phyloP scores from a whole-genome alignment of 2,888 invertebrate species.

The Acleris laterana region DNA sequence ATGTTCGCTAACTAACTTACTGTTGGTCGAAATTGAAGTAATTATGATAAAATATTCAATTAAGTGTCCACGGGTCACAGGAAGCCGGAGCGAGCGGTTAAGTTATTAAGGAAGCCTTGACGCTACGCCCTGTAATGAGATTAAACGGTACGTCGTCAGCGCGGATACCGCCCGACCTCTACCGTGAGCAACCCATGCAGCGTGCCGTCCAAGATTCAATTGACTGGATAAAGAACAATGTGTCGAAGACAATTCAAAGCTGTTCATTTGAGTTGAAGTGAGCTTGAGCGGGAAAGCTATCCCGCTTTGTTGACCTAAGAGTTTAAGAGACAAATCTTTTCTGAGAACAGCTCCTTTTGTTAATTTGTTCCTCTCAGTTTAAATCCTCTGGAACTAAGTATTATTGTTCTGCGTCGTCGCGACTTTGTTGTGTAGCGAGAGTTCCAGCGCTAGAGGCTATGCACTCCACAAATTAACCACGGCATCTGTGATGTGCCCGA shows the following conservation, averaged over 20 bases:
- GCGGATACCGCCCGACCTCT: constrained; percentile 43
- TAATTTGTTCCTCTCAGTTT: constrained; percentile 11
- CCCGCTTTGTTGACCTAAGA: background rate
- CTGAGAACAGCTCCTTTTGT: constrained; percentile 3
- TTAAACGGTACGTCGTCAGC: constrained; percentile 55
- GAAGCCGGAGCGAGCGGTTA: constrained; percentile 57
- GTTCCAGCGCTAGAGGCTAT: constrained; percentile 32
- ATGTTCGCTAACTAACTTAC: constrained; percentile 8
- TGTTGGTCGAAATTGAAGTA: constrained; percentile 35
- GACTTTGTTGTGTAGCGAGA: constrained; percentile 25
- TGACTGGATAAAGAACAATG: constrained; percentile 21
- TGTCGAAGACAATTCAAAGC: constrained; percentile 7
- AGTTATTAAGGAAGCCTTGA: constrained; percentile 76
- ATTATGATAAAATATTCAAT: constrained; percentile 59
- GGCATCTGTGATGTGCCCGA: constrained; percentile 34
- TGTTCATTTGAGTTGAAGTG: constrained; percentile 3
- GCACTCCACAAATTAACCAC: constrained; percentile 34
- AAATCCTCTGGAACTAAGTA: background rate
- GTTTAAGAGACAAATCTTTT: constrained; percentile 1
- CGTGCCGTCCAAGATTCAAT: constrained; percentile 21
- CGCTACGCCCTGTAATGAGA: constrained; percentile 70
- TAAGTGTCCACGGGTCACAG: constrained; percentile 52
- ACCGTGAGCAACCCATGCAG: constrained; percentile 40
- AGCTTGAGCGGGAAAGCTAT: background rate
- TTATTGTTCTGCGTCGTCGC: constrained; percentile 11